Evolutionary conservation across 2,797 vertebrate species (phyloP).

Genomic region (Mus minutoides): DNA sequence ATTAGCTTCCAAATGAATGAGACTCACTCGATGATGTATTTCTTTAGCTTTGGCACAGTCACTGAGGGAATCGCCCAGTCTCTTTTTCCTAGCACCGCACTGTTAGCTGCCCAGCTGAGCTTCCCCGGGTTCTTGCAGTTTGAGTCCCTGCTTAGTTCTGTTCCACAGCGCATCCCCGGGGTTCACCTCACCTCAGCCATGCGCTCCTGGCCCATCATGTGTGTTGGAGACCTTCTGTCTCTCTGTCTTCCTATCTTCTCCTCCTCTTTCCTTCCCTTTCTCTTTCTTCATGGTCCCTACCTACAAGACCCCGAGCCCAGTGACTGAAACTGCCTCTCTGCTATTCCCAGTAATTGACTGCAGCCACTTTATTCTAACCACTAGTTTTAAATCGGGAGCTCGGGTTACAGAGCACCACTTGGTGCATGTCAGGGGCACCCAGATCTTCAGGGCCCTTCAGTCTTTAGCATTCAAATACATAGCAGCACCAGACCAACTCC

Average conservation of each 20-base stretch:
- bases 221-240: not conserved
- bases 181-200: not conserved
- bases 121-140: too few species aligned
- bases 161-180: not conserved
- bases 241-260: not conserved
- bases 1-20: not conserved
- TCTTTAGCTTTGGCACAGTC: not conserved
- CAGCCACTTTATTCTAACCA: not conserved
- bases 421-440: not conserved
- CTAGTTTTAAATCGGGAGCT: not conserved
- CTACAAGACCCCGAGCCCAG: not conserved
- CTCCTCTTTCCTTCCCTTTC: not conserved
- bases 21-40: not conserved
- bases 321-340: not conserved
- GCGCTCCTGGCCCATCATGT: not conserved
- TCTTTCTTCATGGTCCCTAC: not conserved
- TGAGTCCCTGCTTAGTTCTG: too few species aligned
- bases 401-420: not conserved
- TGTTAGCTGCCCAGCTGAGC: not conserved
- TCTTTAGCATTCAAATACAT: not conserved
- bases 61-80: not conserved
- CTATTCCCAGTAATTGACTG: not conserved
- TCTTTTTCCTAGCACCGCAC: not conserved
- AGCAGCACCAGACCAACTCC: not conserved
- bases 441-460: not conserved